Base-by-base conservation (phyloP, 2,797 vertebrate species). In the Darevskia nairensis region DNA sequence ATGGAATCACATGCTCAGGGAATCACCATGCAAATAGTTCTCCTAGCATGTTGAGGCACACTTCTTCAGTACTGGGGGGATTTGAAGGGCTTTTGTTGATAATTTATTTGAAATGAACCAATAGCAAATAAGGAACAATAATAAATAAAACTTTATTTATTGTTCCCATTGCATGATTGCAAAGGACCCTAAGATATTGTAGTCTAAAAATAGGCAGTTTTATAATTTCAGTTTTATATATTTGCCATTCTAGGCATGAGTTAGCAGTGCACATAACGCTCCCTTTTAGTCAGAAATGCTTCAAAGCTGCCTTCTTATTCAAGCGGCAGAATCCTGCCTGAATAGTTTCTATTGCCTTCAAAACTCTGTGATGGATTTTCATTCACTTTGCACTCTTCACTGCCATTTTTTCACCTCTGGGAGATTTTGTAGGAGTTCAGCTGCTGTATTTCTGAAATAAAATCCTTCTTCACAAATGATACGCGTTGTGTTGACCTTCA, bases 401-500 rank as follows among this genome's bases (percentile, higher is more conserved):
- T 80, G 84, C 6, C 1, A 0, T 7, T 3, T 84, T 80, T 35
- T 84, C 69, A 11, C 79, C 27, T 39, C 19, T 64, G 7, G 35
- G 83, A 88, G 23, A 71, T 82, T 77, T 90, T 89, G 72, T 86
- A n/a, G 81, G 44, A 46, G 39, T 71, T 85, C 17, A 59, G 17
- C 32, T 71, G 8, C 0, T 0, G 84, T 46, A 0, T 0, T 1
- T 29, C 6, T 81, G 59, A 61, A 61, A 23, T 61, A 0, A 0
- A 27, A 66, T 21, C 3, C 80, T 61, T 59, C 89, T 89, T 59
- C n/a, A 44, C 23, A 0, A 82, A 32, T 32, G 61, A 39, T 89
- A 87, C 83, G 21, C 74, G 23, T 72, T 1, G 0, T 0, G 0
- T 41, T 81, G 29, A 32, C 72, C 91, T 76, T 85, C 69, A 7